phyloP scores from a whole-genome alignment of 2,797 vertebrate genomes.

The Stomatorhinus walkeri region DNA sequence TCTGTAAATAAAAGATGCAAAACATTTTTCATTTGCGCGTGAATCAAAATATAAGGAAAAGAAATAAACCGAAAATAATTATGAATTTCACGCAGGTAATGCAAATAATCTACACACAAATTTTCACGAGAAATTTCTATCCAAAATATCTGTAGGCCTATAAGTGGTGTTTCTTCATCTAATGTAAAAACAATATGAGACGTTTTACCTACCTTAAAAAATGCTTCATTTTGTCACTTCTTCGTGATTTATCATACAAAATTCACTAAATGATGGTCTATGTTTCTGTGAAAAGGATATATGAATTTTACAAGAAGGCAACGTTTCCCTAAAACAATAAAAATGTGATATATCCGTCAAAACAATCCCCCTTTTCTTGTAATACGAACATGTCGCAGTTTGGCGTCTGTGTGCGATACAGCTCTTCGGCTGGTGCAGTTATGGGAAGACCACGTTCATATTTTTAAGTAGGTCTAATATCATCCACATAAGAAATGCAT shows the following conservation, averaged over 20 bases:
- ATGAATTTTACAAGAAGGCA: background rate
- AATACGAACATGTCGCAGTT: background rate
- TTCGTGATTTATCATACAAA: constrained; percentile 7
- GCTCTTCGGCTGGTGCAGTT: background rate
- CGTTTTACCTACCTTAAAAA: constrained; percentile 59
- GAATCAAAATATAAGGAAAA: background rate
- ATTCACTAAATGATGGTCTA: constrained; percentile 11
- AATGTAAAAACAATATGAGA: background rate
- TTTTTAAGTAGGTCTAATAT: background rate
- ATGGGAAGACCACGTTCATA: background rate
- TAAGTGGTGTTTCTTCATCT: background rate
- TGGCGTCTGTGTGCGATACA: background rate
- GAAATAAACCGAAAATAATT: background rate
- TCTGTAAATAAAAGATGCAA: background rate
- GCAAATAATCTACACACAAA: background rate
- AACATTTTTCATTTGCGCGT: background rate
- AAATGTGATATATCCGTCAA: background rate
- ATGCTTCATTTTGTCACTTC: constrained; percentile 61
- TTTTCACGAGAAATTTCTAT: background rate
- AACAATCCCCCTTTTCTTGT: background rate
- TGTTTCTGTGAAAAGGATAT: constrained; percentile 22
- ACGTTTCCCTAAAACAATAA: background rate
- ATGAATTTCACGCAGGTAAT: background rate
- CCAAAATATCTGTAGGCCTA: background rate
- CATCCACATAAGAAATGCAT: background rate